These are phyloP conservation scores for Corvus moneduloides DNA, from an alignment of 2,113 vertebrate species.

Conservation along the genomic window DNA sequence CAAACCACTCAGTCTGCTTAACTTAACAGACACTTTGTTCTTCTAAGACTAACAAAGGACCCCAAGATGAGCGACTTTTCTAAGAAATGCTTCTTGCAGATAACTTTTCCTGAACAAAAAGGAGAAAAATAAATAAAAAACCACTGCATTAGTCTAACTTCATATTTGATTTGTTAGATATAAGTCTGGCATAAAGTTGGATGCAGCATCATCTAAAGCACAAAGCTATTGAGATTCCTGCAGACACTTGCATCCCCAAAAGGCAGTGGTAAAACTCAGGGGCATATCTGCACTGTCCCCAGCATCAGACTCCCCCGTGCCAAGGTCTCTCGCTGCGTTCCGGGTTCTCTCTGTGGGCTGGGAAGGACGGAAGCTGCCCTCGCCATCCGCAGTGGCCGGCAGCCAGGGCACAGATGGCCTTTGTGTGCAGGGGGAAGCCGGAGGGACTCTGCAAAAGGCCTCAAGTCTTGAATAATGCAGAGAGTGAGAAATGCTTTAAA, in stretches of 20 bases:
- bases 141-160: background rate
- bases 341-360: background rate
- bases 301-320: fast-evolving
- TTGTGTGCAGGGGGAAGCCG: background rate
- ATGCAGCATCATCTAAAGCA: background rate
- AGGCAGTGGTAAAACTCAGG: background rate
- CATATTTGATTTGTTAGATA: background rate
- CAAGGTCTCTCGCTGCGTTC: background rate
- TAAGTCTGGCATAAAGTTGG: background rate
- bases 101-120: background rate
- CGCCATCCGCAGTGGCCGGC: fast-evolving
- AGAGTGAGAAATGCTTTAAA: conserved; percentile 11
- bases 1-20: background rate
- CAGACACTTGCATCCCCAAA: background rate
- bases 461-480: conserved; percentile 9
- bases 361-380: background rate
- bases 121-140: background rate
- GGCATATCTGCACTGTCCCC: background rate
- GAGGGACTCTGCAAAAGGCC: background rate
- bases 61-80: background rate
- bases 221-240: background rate
- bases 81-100: background rate
- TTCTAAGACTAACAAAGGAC: background rate
- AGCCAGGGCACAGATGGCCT: background rate
- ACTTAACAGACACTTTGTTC: fast-evolving